phyloP scores from a whole-genome alignment of 2,888 invertebrate genomes.

The Conomelus anceps region DNA sequence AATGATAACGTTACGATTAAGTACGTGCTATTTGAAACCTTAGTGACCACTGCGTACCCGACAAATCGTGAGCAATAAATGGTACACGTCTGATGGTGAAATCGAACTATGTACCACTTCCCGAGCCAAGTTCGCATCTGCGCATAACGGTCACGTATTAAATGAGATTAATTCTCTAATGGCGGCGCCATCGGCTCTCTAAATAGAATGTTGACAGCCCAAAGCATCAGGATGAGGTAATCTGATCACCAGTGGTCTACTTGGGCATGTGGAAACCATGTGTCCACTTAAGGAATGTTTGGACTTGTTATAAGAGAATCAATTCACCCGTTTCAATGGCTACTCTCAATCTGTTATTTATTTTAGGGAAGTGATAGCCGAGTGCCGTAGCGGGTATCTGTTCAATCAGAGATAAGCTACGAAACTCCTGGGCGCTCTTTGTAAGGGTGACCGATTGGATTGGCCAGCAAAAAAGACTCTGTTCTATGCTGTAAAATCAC shows the following conservation, averaged over 20 bases:
- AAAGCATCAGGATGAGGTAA: not conserved
- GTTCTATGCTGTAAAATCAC: too few species aligned
- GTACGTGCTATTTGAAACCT: not conserved
- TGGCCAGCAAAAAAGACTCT: too few species aligned
- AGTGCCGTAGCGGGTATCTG: too few species aligned
- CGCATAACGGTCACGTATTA: not conserved
- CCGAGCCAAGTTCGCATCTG: not conserved
- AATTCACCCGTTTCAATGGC: not conserved
- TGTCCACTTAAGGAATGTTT: not conserved
- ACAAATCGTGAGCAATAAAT: not conserved
- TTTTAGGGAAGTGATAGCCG: too few species aligned
- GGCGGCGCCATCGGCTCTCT: not conserved
- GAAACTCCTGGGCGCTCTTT: too few species aligned
- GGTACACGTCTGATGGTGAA: not conserved
- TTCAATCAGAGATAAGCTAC: too few species aligned
- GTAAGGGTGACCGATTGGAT: too few species aligned
- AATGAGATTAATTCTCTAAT: not conserved
- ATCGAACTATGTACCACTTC: not conserved
- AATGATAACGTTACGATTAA: not conserved
- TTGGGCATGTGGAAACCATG: too few species aligned
- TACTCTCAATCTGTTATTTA: not conserved
- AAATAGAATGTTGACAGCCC: not conserved
- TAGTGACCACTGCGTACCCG: not conserved
- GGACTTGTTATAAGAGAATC: not conserved
- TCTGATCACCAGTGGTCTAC: not conserved